Conservation (phyloP, 2,888 invertebrate species). For the Drosophila paranaensis region DNA sequence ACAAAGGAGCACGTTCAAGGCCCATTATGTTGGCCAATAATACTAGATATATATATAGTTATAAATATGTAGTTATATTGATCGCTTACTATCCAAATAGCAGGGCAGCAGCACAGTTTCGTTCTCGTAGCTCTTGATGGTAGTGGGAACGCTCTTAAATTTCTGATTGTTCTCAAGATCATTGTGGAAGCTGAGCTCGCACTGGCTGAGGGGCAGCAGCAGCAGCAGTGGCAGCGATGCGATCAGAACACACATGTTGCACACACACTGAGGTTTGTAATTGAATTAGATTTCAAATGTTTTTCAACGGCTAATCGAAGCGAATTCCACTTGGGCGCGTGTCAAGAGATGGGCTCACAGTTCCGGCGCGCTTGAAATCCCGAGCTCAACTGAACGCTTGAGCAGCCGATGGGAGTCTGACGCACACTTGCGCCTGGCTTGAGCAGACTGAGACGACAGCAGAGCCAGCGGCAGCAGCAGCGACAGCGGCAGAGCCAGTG, state of each 20-base stretch:
- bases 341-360: conserved; percentile 24
- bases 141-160: conserved; percentile 90
- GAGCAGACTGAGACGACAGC: conserved; percentile 22
- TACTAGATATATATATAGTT: not conserved
- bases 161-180: conserved; percentile 83
- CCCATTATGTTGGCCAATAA: conserved; percentile 30
- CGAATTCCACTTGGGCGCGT: conserved; percentile 39
- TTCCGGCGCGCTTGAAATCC: conserved; percentile 40
- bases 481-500: conserved; percentile 18
- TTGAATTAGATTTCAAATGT: conserved; percentile 49
- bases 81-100: conserved; percentile 89
- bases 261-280: conserved; percentile 29
- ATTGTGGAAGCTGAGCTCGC: conserved; percentile 73
- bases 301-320: conserved; percentile 34
- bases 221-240: conserved; percentile 28
- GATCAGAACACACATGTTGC: conserved; percentile 44
- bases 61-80: not conserved
- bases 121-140: conserved; percentile 91
- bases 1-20: conserved; percentile 48
- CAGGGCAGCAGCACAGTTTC: conserved; percentile 92
- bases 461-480: conserved; percentile 17
- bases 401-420: conserved; percentile 57
- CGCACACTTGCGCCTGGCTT: conserved; percentile 26
- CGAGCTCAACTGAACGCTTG: conserved; percentile 68
- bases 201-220: conserved; percentile 9